Percentiles rank a stretch among this genome's conserved stretches.
phyloP scores from a whole-genome alignment of 2,113 vertebrate genomes.

The Sorex araneus region DNA sequence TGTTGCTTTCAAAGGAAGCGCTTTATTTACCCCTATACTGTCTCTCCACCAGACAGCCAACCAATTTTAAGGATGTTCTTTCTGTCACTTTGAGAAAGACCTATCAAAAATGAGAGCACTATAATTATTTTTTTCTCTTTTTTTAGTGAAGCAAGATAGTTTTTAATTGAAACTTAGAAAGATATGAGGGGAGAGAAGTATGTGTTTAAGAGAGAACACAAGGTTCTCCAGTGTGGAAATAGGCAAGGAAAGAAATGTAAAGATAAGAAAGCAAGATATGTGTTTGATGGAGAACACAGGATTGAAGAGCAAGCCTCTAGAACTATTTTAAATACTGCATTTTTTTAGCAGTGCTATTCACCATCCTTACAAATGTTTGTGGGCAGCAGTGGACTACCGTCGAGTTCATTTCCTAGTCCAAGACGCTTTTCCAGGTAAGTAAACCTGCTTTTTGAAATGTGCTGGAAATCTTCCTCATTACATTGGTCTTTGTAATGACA shows the following conservation, averaged over 20 bases:
- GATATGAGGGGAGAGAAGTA: too few relatives aligned
- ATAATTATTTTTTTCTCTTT: constrained; percentile 20
- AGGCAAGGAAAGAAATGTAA: too few relatives aligned
- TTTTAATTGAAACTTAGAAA: too few relatives aligned
- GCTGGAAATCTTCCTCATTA: neutral
- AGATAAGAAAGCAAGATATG: too few relatives aligned
- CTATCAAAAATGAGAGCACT: constrained; percentile 51
- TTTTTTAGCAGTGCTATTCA: constrained; percentile 95
- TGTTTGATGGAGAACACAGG: too few relatives aligned
- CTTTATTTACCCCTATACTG: too few relatives aligned
- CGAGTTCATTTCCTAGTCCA: constrained; percentile 94
- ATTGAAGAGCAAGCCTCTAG: too few relatives aligned
- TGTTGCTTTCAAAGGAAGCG: too few relatives aligned
- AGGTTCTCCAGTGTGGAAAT: too few relatives aligned
- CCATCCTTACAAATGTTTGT: constrained; percentile 98
- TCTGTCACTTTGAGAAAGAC: constrained; percentile 63
- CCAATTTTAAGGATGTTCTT: constrained; percentile 14
- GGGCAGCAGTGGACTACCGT: constrained; percentile 96
- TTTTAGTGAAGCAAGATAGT: too few relatives aligned
- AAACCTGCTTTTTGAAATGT: constrained; percentile 44
- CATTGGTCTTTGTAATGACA: constrained; percentile 45
- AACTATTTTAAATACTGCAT: constrained; percentile 47
- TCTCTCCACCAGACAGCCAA: too few relatives aligned
- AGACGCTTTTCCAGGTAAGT: constrained; percentile 94
- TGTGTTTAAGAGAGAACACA: too few relatives aligned